Base-by-base conservation (phyloP, 2,888 invertebrate species). In the Hirtodrosophila alboralis region DNA sequence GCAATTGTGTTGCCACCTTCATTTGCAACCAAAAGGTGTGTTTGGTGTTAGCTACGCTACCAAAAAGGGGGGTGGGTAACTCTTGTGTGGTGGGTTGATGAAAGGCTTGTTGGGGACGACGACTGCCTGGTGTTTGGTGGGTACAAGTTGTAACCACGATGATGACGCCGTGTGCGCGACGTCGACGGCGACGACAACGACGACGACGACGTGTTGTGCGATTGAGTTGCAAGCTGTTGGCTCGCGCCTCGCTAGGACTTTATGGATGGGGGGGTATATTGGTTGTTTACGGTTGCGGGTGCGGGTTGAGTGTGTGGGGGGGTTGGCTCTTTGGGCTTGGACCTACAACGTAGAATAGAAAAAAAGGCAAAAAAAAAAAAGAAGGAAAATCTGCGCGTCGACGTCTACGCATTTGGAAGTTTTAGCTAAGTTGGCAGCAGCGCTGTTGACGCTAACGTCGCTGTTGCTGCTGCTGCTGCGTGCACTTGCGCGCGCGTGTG, bases 311-410 rank as follows among this genome's bases (percentile, higher is more conserved):
- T 4, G 12, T 16, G 16, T 14, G 26, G 43, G 9, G 37, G 13
- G 27, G 54, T 10, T 21, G 49, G 26, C 37, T 37, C 33, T 44
- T 40, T 40, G 30, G 56, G 57, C 73, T 62, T 73, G 69, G 63
- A 74, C 63, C 73, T 62, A 62, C 44, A 57, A 63, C 57, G 57
- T 58, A 57, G 71, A 66, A 65, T 41, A 75, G 43, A 54, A 33
- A 28, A 38, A 23, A 52, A 83, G n/a, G n/a, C n/a, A n/a, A n/a
- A n/a, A n/a, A n/a, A n/a, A n/a, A n/a, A n/a, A n/a, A n/a, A n/a
- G n/a, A n/a, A n/a, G n/a, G n/a, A n/a, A 65, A 73, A 61, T 59
- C 51, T 62, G 79, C 73, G 77, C 66, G 49, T 59, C 48, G 65
- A 49, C 66, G 71, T 71, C 71, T 65, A 65, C 69, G 69, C 68